Base-by-base conservation (phyloP, 2,797 vertebrate species). In the Lutjanus argentimaculatus region DNA sequence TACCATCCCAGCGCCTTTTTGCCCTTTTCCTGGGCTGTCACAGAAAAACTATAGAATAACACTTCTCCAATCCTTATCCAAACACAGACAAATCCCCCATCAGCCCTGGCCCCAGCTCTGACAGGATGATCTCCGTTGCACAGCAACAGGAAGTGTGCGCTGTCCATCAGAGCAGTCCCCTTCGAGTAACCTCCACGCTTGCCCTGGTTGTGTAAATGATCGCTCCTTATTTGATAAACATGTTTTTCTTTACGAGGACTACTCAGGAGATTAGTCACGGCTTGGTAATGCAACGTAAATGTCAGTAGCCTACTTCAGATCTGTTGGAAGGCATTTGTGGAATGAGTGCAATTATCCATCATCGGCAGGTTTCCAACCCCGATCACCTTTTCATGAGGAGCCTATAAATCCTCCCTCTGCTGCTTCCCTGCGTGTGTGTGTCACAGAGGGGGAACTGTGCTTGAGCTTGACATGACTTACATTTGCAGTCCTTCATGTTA, bases 401-500 rank as follows among this genome's bases (percentile, higher is more conserved):
- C 71, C 86, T 71, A 90, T 85, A 89, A 93, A 92, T 86, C 79
- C 74, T 88, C 46, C 57, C 48, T 10, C 30, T 49, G 64, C 15
- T 53, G 46, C 19, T 19, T 53, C 70, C 46, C 52, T 75, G 16
- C 52, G 67, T 40, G 19, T 70, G 62, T 55, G 19, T 69, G 66
- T 21, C 12, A 36, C 17, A 45, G 42, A 64, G 14, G 48, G 68
- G 59, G 42, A 72, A 68, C 61, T 25, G 30, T 65, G 62, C 62
- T 63, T 76, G 49, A 72, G 62, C 66, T 61, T 49, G 75, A 67
- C 61, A 42, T 0, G 77, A 92, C 98, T 98, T 96, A 99, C 98
- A 10, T 95, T 99, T 99, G 96, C 98, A 99, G 92, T 99, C 98
- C 0, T 97, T 97, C 84, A 97, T 97, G 96, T 99, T 99, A 90